Conservation (phyloP, 1,140 invertebrate genomes). For the Sesamia nonagrioides region DNA sequence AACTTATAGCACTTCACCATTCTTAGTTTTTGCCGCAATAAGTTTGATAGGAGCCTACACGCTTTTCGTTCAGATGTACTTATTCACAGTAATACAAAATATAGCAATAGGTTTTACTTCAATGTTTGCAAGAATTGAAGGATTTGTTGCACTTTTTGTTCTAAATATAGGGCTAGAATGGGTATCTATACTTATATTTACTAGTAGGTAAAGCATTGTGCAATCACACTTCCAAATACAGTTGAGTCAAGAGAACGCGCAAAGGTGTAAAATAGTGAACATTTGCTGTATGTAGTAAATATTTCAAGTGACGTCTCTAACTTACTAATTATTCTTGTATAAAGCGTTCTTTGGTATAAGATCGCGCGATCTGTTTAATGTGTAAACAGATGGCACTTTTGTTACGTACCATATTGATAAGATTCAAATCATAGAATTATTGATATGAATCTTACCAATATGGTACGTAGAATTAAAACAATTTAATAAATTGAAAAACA, state of each 20-base stretch:
- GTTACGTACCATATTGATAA: too few species aligned
- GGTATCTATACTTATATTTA: slow-evolving; percentile 74
- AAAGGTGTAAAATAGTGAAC: not conserved
- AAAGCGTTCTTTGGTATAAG: too few species aligned
- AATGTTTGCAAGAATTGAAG: slow-evolving; percentile 1
- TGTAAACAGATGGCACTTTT: too few species aligned
- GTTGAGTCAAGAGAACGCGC: slow-evolving; percentile 62
- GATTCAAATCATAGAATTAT: too few species aligned
- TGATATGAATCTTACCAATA: too few species aligned
- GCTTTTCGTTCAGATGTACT: slow-evolving; percentile 54
- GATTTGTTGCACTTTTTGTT: slow-evolving; percentile 88
- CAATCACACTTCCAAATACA: slow-evolving; percentile 72
- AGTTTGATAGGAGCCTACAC: not conserved
- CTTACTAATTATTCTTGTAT: too few species aligned
- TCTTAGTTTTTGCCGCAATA: slow-evolving; percentile 66
- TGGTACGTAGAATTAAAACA: too few species aligned
- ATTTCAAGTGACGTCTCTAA: too few species aligned
- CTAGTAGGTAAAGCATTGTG: slow-evolving; percentile 73
- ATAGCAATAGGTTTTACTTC: slow-evolving; percentile 76
- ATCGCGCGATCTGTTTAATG: too few species aligned
- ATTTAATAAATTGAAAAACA: too few species aligned
- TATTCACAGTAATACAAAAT: slow-evolving; percentile 89
- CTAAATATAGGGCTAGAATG: slow-evolving; percentile 86
- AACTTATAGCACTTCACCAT: not conserved
- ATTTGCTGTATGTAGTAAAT: too few species aligned